Evolutionary conservation across 92 coral and sea anemone genomes (phyloP), one percentile per base, ranked within the genome.

Genomic region (Porites rus): DNA sequence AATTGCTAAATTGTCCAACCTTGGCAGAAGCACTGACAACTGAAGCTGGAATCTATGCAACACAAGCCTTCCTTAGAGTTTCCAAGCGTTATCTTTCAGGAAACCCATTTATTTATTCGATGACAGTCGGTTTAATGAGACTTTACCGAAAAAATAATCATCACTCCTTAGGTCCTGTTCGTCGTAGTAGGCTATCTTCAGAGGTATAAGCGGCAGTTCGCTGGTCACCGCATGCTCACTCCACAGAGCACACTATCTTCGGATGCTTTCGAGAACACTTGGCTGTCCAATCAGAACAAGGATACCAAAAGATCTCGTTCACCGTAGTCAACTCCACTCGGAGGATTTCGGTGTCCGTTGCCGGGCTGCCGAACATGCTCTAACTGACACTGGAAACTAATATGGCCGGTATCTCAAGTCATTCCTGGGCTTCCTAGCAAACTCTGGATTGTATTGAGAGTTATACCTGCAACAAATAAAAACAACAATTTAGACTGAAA

Each of bases 371-470:
- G 61, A 56, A 56, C 1, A 14, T 10, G 16, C 4, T 56, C 3
- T 56, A 10, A 1, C 61, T 14, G 16, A 56, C 61, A 14, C 22
- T 43, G 21, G 8, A 61, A 62, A 28, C 74, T 87, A 95, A 84
- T 90, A 95, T 17, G 98, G 99, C 51, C 85, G 77, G 77, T 88
- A 78, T 71, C 99, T 84, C 13, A 73, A 88, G 38, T 88, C 88
- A 65, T 80, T 75, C 25, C 89, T 60, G 6, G 99, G 99, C 78
- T 75, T 97, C 65, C 96, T 90, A 21, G 87, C 99, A 20, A 97
- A 82, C 72, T 93, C 96, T 69, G 99, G 99, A 85, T 97, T 93
- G 78, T 93, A 97, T 87, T 97, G 99, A 25, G 99, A 97, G 28
- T 95, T 93, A 88, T 97, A 97, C 69, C 99, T 97, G 88, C 8